These are phyloP conservation scores for Melanotaenia maccullochi DNA, from an alignment of 2,797 vertebrate species.

Conservation along the genomic window DNA sequence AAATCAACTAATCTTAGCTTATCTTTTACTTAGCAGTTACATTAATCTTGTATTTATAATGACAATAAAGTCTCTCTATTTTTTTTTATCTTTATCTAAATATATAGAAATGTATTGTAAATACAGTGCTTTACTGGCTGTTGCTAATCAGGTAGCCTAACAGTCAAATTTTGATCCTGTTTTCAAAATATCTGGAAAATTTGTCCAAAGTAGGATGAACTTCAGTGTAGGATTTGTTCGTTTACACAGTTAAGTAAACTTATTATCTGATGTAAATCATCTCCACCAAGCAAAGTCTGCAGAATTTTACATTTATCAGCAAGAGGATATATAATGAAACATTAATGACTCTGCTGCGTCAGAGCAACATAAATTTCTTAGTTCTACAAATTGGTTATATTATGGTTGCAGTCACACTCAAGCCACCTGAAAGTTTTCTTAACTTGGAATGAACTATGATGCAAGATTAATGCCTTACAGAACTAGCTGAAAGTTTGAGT, in stretches of 20 bases:
- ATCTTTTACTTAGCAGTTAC: too few species aligned
- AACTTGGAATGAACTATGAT: not conserved
- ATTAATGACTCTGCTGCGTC: not conserved
- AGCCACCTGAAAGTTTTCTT: not conserved
- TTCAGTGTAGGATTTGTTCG: not conserved
- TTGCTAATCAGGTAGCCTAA: too few species aligned
- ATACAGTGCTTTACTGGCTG: too few species aligned
- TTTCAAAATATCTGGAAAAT: not conserved
- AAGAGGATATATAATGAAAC: not conserved
- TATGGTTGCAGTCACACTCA: not conserved
- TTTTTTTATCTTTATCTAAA: too few species aligned
- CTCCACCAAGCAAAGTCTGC: not conserved
- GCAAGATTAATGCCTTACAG: too few species aligned
- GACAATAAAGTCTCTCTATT: too few species aligned
- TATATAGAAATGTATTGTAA: too few species aligned
- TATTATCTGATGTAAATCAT: not conserved
- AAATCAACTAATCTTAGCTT: too few species aligned
- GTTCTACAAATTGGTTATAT: not conserved
- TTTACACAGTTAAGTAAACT: not conserved
- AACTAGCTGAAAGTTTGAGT: too few species aligned
- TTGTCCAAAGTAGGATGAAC: not conserved
- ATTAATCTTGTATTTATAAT: too few species aligned
- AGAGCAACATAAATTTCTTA: not conserved
- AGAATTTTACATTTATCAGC: not conserved
- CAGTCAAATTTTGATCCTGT: too few species aligned